Base-by-base conservation (phyloP, 2,797 vertebrate genomes). In the Carduelis carduelis region DNA sequence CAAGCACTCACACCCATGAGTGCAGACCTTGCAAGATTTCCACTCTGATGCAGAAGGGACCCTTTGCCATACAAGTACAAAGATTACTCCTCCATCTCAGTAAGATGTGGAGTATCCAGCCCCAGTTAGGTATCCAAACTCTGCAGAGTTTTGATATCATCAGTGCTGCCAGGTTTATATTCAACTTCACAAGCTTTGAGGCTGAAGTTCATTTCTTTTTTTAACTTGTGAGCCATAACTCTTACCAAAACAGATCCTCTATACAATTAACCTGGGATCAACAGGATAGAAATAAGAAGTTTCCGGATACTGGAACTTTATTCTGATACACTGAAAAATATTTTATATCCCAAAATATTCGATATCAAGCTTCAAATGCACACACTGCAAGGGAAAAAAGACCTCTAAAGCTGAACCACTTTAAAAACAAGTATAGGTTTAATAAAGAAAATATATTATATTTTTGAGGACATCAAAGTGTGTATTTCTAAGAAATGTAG, bases 381-480 rank as follows among this genome's bases (percentile, higher is more conserved):
- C 30, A 83, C 16, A 57, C 8, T 28, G 22, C 11, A 72, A 71
- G 11, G 6, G 26, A 3, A 3, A 32, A 52, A 44, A 39, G 14
- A 13, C 1, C 20, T 52, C 28, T 0, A 0, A 64, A 41, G 18
- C 12, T 44, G 11, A 71, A 59, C 15, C 23, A 59, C 30, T 56
- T 56, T 27, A 52, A 52, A 39, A 57, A 44, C 6, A 83, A 47
- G 18, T 65, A 27, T 4, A 35, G 21, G 28, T 34, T 11, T 46
- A 64, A 34, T 27, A 32, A 76, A 61, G 26, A 28, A 55, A 64
- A 11, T 30, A 64, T 20, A 59, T 14, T 19, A 1, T 23, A 35
- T 32, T 65, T 71, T 20, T 78, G 22, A 78, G 52, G 26, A 78
- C 39, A 47, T 2, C 6, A 6, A 65, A 53, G 3, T 46, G 6